phyloP scores from a whole-genome alignment of 2,888 invertebrate genomes.

The Melolontha melolontha region DNA sequence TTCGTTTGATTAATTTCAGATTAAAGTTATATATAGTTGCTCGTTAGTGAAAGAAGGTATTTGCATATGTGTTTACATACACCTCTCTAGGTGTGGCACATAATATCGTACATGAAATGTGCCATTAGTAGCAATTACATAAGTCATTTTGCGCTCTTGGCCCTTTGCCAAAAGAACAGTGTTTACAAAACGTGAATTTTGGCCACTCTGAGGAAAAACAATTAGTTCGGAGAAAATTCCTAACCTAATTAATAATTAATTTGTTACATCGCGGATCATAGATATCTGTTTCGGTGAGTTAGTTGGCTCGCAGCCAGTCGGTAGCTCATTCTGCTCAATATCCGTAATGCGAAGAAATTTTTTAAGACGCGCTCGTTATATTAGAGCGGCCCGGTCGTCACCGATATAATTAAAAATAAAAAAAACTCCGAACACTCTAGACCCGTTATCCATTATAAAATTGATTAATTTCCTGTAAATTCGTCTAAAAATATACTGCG shows the following conservation, averaged over 20 bases:
- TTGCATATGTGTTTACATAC: too few species aligned
- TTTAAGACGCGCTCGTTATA: neutral
- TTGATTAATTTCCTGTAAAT: too few species aligned
- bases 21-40: too few species aligned
- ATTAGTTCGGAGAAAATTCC: conserved; percentile 4
- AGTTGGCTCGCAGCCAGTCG: conserved; percentile 14
- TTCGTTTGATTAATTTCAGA: too few species aligned
- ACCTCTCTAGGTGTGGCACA: neutral
- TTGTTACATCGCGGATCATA: conserved; percentile 20
- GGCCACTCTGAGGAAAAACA: conserved; percentile 3
- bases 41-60: too few species aligned
- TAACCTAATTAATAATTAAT: conserved; percentile 41
- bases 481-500: too few species aligned
- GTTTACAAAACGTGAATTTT: conserved; percentile 10
- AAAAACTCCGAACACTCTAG: neutral
- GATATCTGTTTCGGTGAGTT: conserved; percentile 17
- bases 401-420: neutral
- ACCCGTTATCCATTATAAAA: too few species aligned
- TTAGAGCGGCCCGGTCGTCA: neutral
- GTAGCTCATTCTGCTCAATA: neutral
- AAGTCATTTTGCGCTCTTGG: conserved; percentile 26
- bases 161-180: neutral
- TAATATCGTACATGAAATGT: conserved; percentile 1
- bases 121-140: conserved; percentile 21
- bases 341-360: neutral